These are phyloP conservation scores for Acleris holmiana DNA, from an alignment of 2,888 invertebrate species.

Conservation along the genomic window DNA sequence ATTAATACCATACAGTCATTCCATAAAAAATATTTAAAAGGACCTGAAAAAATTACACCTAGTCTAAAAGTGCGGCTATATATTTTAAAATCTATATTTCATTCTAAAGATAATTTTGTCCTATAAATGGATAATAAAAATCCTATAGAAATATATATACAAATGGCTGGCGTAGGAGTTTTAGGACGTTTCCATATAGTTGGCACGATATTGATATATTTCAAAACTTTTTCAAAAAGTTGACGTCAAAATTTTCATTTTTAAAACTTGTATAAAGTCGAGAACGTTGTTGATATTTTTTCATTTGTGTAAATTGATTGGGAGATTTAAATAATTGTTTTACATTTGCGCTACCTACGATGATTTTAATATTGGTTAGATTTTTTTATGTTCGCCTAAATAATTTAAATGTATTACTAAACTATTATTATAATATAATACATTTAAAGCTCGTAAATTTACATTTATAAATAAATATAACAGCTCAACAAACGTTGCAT, in stretches of 20 bases:
- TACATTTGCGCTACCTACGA: not conserved
- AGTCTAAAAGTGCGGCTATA: not conserved
- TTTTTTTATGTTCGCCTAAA: not conserved
- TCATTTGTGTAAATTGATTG: not conserved
- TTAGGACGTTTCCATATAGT: conserved; percentile 55
- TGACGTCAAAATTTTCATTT: conserved; percentile 7
- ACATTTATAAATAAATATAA: conserved; percentile 15
- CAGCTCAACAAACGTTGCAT: conserved; percentile 6
- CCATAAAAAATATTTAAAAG: not conserved
- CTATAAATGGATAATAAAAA: conserved; percentile 60
- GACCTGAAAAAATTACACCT: not conserved
- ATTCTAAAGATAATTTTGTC: conserved; percentile 37
- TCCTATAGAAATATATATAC: conserved; percentile 66
- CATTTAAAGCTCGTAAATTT: conserved; percentile 35
- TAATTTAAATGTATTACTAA: not conserved
- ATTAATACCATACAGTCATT: too few relatives aligned
- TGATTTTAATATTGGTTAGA: not conserved
- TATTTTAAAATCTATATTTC: conserved; percentile 41
- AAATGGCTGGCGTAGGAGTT: conserved; percentile 56
- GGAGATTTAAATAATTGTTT: conserved; percentile 3
- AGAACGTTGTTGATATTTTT: conserved; percentile 9
- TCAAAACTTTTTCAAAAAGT: conserved; percentile 25
- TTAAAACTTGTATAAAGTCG: conserved; percentile 37
- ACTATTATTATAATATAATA: conserved; percentile 31
- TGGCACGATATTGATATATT: conserved; percentile 64